A percentile compares a stretch with the other conserved stretches of the same genome.
phyloP scores from a whole-genome alignment of 2,113 vertebrate species.

The Podarcis muralis region DNA sequence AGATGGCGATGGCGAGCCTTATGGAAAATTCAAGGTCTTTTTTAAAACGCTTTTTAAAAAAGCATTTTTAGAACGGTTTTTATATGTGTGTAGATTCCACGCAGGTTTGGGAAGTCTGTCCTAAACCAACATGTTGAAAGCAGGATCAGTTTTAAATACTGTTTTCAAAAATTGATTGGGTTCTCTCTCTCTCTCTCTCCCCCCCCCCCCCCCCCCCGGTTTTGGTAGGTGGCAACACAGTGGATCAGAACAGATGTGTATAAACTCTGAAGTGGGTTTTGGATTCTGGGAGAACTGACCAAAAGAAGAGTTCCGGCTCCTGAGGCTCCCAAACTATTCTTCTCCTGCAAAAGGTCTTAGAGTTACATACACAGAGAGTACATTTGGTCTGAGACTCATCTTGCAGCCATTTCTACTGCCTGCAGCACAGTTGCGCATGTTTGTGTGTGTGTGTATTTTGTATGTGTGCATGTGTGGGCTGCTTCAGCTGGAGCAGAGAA shows the following conservation, averaged over 20 bases:
- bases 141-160: background rate
- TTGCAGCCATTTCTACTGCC: constrained; percentile 6
- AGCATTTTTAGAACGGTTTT: too few relatives aligned
- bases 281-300: background rate
- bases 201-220: too few relatives aligned
- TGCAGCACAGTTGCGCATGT: accelerated
- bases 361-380: background rate
- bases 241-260: background rate
- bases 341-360: background rate
- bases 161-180: accelerated
- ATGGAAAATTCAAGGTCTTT: too few relatives aligned
- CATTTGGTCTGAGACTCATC: background rate
- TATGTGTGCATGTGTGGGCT: accelerated
- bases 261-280: constrained; percentile 54
- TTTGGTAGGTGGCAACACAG: accelerated
- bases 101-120: background rate
- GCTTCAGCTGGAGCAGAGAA: constrained; percentile 57
- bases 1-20: too few relatives aligned
- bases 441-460: accelerated
- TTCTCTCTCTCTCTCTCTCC: background rate
- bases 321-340: background rate
- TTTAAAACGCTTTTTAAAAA: too few relatives aligned
- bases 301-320: background rate
- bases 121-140: background rate
- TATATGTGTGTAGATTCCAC: too few relatives aligned